phyloP scores from a whole-genome alignment of 2,888 invertebrate genomes.

The Lasioglossum figueresi region DNA sequence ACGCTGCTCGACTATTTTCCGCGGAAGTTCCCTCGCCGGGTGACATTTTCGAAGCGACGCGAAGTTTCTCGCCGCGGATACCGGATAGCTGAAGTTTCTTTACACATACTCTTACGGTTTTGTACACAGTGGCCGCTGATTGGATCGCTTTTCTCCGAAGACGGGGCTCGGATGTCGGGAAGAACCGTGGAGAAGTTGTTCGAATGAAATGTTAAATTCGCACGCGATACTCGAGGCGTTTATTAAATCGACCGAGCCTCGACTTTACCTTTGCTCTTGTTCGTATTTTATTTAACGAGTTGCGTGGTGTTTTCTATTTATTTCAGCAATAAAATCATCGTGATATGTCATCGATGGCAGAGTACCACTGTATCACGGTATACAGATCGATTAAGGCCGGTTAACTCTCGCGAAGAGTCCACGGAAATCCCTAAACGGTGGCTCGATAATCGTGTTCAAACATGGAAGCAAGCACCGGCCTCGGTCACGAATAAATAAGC shows the following conservation, averaged over 20 bases:
- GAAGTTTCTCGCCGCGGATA: neutral
- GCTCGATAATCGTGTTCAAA: conserved; percentile 12
- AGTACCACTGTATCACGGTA: neutral
- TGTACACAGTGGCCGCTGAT: neutral
- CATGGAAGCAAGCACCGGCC: neutral
- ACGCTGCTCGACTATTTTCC: conserved; percentile 11
- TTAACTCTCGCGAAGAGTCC: conserved; percentile 9
- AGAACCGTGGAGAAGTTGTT: neutral
- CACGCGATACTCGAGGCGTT: neutral
- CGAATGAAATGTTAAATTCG: neutral
- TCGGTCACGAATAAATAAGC: conserved; percentile 1
- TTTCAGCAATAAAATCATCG: no score
- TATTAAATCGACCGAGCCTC: neutral
- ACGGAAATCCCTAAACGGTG: neutral
- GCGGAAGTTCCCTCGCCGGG: neutral
- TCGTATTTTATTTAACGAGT: neutral
- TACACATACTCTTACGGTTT: neutral
- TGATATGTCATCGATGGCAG: neutral
- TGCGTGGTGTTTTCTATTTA: neutral
- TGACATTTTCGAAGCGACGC: conserved; percentile 1
- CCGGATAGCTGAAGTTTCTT: conserved; percentile 18
- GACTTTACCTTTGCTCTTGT: neutral
- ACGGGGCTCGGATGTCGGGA: neutral
- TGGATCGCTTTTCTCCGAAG: neutral
- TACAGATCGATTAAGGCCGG: conserved; percentile 15